Conservation (phyloP, 2,797 vertebrate genomes). For the Micrastur ruficollis region DNA sequence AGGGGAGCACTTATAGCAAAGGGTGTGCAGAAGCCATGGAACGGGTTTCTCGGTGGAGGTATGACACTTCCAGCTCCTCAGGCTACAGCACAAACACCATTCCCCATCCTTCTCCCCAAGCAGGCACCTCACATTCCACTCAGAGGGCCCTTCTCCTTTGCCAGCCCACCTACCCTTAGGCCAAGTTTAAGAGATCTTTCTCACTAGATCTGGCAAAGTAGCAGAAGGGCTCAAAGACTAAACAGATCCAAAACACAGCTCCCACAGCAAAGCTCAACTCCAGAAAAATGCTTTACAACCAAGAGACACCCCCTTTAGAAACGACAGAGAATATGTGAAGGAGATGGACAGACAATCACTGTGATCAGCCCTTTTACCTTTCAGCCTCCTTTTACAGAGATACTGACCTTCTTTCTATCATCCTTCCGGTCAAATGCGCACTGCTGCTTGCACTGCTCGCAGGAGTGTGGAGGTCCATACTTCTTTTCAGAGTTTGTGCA, state of each 20-base stretch:
- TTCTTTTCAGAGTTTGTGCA: conserved; percentile 99
- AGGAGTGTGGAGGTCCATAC: conserved; percentile 94
- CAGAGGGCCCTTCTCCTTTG: not conserved
- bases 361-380: not conserved
- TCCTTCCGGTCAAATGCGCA: conserved; percentile 97
- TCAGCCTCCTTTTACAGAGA: not conserved
- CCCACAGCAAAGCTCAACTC: not conserved
- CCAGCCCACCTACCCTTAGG: not conserved
- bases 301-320: not conserved
- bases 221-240: not conserved
- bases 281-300: not conserved
- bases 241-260: not conserved
- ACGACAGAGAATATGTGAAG: not conserved
- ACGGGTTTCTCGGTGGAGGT: not conserved
- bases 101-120: not conserved
- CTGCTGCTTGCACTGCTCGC: conserved; percentile 98
- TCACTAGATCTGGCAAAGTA: not conserved
- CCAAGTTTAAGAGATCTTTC: not conserved
- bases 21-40: not conserved
- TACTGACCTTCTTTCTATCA: conserved; percentile 90
- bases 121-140: not conserved
- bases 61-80: not conserved
- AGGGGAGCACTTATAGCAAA: not conserved
- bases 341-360: not conserved
- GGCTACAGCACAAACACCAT: not conserved